phyloP scores from a whole-genome alignment of 1,140 invertebrate species.

The Drosophila rufa region DNA sequence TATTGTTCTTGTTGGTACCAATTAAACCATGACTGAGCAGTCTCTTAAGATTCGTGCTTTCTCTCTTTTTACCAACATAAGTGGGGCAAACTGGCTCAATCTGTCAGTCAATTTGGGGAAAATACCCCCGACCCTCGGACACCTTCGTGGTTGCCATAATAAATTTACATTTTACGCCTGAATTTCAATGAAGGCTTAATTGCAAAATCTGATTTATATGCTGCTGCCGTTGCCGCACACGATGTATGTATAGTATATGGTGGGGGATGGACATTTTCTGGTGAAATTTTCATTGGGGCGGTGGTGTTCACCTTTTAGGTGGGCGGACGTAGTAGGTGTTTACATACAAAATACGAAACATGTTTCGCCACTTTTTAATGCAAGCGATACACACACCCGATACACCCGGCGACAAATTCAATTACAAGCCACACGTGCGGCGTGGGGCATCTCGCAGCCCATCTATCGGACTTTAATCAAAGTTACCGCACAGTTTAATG shows the following conservation, averaged over 20 bases:
- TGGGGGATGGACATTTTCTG: background rate
- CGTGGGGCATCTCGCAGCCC: background rate
- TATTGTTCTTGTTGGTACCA: background rate
- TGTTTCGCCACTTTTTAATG: conserved; percentile 39
- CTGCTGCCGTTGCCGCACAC: conserved; percentile 14
- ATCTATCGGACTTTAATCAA: conserved; percentile 64
- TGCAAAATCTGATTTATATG: conserved; percentile 64
- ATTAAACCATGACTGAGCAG: conserved; percentile 19
- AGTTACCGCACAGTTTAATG: conserved; percentile 67
- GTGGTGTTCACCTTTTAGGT: conserved; percentile 13
- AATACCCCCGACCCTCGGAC: background rate
- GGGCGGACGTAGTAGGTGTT: conserved; percentile 41
- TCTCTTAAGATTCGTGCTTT: background rate
- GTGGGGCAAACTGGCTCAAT: conserved; percentile 12
- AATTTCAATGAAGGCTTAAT: conserved; percentile 68
- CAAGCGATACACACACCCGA: conserved; percentile 31
- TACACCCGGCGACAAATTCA: conserved; percentile 48
- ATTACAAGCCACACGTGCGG: conserved; percentile 50
- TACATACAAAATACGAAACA: conserved; percentile 23
- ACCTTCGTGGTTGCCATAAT: conserved; percentile 37
- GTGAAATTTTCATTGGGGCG: background rate
- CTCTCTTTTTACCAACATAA: background rate
- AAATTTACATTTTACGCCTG: conserved; percentile 58
- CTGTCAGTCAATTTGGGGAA: conserved; percentile 27
- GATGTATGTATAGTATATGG: background rate